Evolutionary conservation across 1,140 invertebrate species (phyloP).

Genomic region (Harlomillsia oculata): DNA sequence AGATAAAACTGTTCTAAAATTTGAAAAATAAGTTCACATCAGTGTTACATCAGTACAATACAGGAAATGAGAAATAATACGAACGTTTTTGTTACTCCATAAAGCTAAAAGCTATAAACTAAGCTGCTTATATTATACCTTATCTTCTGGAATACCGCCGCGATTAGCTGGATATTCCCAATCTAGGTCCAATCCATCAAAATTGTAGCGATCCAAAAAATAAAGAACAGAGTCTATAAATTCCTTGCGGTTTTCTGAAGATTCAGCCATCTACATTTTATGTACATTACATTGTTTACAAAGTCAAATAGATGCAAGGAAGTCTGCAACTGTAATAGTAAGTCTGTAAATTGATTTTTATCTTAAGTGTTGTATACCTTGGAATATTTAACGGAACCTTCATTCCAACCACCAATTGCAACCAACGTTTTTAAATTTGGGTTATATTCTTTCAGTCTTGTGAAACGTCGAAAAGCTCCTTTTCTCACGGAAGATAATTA

Average conservation of each 20-base stretch:
- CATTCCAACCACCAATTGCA: slow-evolving; percentile 66
- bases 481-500: too few species aligned
- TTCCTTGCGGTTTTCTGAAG: slow-evolving; percentile 42
- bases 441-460: slow-evolving; percentile 48
- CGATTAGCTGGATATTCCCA: slow-evolving; percentile 60
- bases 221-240: slow-evolving; percentile 51
- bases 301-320: not conserved
- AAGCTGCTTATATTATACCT: too few species aligned
- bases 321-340: not conserved
- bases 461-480: slow-evolving; percentile 44
- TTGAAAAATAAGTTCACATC: not conserved
- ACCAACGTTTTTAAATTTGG: slow-evolving; percentile 55
- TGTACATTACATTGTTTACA: not conserved
- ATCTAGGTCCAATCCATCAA: slow-evolving; percentile 68
- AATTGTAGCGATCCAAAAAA: slow-evolving; percentile 53
- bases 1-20: slow-evolving; percentile 38
- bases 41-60: too few species aligned
- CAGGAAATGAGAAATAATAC: too few species aligned
- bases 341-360: too few species aligned
- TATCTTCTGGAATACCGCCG: slow-evolving; percentile 47
- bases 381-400: slow-evolving; percentile 55
- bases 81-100: too few species aligned
- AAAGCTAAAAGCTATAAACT: too few species aligned
- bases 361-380: too few species aligned
- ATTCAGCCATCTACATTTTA: slow-evolving; percentile 46